Evolutionary conservation across 2,797 vertebrate species (phyloP).

Genomic region (Eospalax fontanierii): DNA sequence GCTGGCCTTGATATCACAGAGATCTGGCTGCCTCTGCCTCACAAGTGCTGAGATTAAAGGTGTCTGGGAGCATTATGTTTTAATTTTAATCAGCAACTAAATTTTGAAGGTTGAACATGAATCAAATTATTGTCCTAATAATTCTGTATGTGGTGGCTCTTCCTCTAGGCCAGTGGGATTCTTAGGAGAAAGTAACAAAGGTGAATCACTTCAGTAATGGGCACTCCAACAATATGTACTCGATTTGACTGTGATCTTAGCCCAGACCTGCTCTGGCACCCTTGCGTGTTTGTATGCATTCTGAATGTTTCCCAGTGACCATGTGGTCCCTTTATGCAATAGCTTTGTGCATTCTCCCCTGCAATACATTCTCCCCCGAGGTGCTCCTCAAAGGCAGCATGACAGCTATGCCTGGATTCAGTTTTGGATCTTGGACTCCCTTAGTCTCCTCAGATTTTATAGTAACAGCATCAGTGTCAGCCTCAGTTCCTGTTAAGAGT

Average conservation of each 20-base stretch:
- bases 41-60: too few species aligned
- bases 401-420: background rate
- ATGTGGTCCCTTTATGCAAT: background rate
- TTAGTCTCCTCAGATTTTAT: background rate
- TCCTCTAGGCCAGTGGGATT: background rate
- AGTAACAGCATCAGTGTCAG: background rate
- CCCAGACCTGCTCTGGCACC: background rate
- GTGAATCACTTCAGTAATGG: background rate
- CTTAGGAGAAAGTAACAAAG: background rate
- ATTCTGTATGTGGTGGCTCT: background rate
- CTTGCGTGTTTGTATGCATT: background rate
- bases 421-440: background rate
- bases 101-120: background rate
- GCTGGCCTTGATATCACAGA: too few species aligned
- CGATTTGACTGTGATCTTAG: background rate
- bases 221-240: background rate
- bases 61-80: too few species aligned
- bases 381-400: background rate
- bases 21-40: too few species aligned
- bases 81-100: slow-evolving; percentile 10
- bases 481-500: background rate
- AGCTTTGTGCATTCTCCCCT: background rate
- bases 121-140: background rate
- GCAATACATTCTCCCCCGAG: too few species aligned
- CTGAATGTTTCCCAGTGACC: background rate